Conservation (phyloP, 2,113 vertebrate genomes). For the Lipophrys pholis region DNA sequence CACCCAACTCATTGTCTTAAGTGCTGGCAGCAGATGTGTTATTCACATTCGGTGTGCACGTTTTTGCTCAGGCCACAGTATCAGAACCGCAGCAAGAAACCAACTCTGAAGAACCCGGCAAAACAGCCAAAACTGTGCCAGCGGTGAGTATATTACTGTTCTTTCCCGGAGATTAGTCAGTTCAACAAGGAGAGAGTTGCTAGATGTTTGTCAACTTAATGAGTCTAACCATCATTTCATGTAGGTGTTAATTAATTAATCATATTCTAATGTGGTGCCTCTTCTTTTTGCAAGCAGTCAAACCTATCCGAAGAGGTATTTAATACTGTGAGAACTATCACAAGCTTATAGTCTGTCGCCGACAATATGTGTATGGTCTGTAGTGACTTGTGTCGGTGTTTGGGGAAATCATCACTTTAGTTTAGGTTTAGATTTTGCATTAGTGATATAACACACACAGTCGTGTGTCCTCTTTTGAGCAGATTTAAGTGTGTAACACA, state of each 20-base stretch:
- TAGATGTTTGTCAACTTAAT: neutral
- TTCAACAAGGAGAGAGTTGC: neutral
- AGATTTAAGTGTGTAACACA: too few relatives aligned
- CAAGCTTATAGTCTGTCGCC: neutral
- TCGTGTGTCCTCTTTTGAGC: too few relatives aligned
- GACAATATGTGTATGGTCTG: neutral
- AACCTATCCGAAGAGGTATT: conserved; percentile 57
- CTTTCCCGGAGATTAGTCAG: neutral
- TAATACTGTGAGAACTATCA: neutral
- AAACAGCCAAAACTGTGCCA: conserved; percentile 65
- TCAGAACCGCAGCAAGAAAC: conserved; percentile 59
- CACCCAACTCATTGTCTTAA: neutral
- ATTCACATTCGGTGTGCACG: conserved; percentile 6
- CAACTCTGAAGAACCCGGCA: conserved; percentile 58
- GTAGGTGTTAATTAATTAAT: neutral
- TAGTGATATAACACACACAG: neutral
- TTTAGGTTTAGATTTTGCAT: neutral
- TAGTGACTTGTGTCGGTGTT: neutral
- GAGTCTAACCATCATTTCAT: neutral
- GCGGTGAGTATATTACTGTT: conserved; percentile 51
- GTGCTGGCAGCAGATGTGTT: neutral
- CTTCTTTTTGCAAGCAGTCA: conserved; percentile 44
- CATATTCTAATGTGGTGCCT: conserved; percentile 7
- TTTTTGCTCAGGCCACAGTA: conserved; percentile 55
- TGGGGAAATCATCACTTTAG: conserved; percentile 3